phyloP scores from a whole-genome alignment of 2,797 vertebrate species.

The Pogonophryne albipinna region DNA sequence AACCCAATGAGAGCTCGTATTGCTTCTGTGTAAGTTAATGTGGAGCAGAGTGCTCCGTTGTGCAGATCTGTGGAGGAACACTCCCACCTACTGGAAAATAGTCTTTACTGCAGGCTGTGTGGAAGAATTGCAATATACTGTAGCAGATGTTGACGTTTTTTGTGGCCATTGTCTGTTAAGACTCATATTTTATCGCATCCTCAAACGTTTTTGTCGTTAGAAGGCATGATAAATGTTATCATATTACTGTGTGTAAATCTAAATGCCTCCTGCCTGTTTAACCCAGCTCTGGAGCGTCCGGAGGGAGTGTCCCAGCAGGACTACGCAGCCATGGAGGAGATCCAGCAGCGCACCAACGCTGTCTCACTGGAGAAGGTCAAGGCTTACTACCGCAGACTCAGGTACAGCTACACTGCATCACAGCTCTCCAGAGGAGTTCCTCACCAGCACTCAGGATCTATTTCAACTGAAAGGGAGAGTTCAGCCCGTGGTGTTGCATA shows the following conservation, averaged over 20 bases:
- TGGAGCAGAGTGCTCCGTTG: neutral
- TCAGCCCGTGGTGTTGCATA: conserved; percentile 31
- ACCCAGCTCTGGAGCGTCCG: conserved; percentile 89
- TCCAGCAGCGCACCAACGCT: conserved; percentile 93
- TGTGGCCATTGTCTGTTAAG: neutral
- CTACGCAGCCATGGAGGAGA: conserved; percentile 85
- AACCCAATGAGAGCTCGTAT: conserved; percentile 35
- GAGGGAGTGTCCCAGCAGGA: conserved; percentile 87
- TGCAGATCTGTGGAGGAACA: conserved; percentile 33
- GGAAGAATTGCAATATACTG: neutral
- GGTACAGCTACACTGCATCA: conserved; percentile 79
- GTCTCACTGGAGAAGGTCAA: conserved; percentile 97
- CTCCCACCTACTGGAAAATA: conserved; percentile 77
- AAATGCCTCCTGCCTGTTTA: neutral
- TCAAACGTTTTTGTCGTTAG: neutral
- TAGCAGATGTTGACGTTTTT: conserved; percentile 28
- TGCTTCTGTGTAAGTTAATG: conserved; percentile 20
- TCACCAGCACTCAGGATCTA: conserved; percentile 23
- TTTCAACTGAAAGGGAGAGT: conserved; percentile 49
- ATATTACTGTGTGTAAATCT: conserved; percentile 5
- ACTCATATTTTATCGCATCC: neutral
- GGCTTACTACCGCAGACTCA: conserved; percentile 96
- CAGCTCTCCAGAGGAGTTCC: conserved; percentile 16
- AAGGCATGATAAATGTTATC: neutral
- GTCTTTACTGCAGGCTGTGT: conserved; percentile 27